These are phyloP conservation scores for Drosophila murphyi DNA, from an alignment of 1,140 invertebrate genomes.

Conservation along the genomic window DNA sequence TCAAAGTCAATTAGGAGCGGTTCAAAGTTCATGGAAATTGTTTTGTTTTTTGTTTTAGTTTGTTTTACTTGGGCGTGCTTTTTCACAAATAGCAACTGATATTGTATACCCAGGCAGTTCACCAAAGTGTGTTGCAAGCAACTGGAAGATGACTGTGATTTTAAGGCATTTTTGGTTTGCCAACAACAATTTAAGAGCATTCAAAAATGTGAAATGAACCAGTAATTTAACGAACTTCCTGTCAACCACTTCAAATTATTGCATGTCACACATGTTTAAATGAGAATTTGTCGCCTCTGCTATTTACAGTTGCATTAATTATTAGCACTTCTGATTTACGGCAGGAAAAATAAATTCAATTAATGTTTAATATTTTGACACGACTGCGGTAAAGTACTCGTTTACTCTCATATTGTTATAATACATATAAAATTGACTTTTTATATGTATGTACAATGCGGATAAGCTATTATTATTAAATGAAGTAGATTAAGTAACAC, in stretches of 20 bases:
- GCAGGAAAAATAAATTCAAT: constrained; percentile 11
- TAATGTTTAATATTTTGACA: constrained; percentile 41
- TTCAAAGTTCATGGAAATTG: constrained; percentile 60
- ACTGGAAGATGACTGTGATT: background rate
- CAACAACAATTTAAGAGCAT: background rate
- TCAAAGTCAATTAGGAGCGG: constrained; percentile 67
- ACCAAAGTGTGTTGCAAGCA: background rate
- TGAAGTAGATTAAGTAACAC: too few species aligned
- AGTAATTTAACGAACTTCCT: background rate
- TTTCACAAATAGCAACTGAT: background rate
- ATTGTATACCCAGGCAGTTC: background rate
- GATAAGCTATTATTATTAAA: too few species aligned
- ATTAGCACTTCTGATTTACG: constrained; percentile 16
- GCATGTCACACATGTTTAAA: background rate
- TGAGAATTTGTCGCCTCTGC: constrained; percentile 1
- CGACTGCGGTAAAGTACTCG: background rate
- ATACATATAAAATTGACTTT: too few species aligned
- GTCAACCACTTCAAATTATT: background rate
- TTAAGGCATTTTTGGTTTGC: background rate
- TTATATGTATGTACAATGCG: too few species aligned
- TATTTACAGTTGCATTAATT: constrained; percentile 31
- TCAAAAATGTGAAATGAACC: background rate
- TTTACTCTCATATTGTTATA: background rate
- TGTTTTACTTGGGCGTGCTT: constrained; percentile 5
- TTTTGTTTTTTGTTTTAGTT: constrained; percentile 15